These are phyloP conservation scores for Dendrocopos noguchii DNA, from an alignment of 2,113 vertebrate species.

Conservation along the genomic window DNA sequence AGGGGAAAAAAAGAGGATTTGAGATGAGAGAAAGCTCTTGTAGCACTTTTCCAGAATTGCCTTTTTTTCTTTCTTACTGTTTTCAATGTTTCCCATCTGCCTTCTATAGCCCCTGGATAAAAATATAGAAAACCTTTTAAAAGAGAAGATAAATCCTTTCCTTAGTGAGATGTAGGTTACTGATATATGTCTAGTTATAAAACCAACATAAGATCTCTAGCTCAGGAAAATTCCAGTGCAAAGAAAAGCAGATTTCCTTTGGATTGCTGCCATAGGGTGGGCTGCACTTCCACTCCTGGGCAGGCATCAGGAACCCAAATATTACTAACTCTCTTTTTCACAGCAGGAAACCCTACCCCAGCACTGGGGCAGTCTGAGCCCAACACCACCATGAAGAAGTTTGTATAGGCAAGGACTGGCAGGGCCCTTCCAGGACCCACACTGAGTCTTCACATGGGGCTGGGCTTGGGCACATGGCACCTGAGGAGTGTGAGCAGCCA, in stretches of 20 bases:
- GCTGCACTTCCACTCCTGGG: background rate
- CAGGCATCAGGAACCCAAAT: background rate
- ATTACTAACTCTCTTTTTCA: background rate
- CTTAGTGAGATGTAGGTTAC: slow-evolving; percentile 39
- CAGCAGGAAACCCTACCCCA: background rate
- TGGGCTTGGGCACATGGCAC: rapidly evolving
- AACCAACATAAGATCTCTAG: background rate
- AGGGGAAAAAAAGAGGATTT: background rate
- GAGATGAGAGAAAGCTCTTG: background rate
- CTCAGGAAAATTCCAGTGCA: slow-evolving; percentile 22
- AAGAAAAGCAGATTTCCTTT: background rate
- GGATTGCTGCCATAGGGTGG: background rate
- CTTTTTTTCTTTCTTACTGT: background rate
- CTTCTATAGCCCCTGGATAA: background rate
- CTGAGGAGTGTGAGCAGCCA: background rate
- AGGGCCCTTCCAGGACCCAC: background rate
- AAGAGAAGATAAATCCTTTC: slow-evolving; percentile 32
- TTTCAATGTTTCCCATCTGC: slow-evolving; percentile 6
- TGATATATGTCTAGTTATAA: slow-evolving; percentile 44
- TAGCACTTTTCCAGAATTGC: background rate
- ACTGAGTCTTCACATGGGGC: rapidly evolving
- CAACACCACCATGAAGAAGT: background rate
- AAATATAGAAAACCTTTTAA: slow-evolving; percentile 39
- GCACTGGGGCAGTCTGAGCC: background rate
- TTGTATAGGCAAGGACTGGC: background rate